Conservation (phyloP, 2,113 vertebrate genomes). For the Rhynchopsitta pachyrhyncha region DNA sequence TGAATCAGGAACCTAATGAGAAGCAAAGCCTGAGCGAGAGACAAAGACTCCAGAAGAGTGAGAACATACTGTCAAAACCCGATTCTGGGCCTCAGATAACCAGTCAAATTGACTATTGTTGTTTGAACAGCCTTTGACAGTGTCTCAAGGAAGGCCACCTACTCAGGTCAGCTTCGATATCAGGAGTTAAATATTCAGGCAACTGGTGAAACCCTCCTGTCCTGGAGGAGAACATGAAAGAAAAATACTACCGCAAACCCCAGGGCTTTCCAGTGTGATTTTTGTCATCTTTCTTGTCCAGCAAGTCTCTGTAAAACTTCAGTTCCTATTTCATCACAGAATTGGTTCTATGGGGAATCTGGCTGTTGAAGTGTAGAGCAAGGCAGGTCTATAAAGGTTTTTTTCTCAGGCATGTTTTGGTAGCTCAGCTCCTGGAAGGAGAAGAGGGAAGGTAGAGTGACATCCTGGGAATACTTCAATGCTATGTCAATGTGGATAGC, state of each 20-base stretch:
- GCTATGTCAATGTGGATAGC: not conserved
- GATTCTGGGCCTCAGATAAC: not conserved
- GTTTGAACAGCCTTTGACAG: not conserved
- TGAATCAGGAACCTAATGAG: not conserved
- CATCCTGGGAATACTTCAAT: not conserved
- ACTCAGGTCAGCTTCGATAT: not conserved
- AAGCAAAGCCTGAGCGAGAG: not conserved
- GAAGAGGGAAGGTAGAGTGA: not conserved
- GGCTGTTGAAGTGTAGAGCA: not conserved
- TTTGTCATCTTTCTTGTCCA: not conserved
- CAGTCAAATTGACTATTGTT: not conserved
- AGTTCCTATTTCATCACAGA: not conserved
- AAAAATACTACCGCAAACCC: not conserved
- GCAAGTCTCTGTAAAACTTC: not conserved
- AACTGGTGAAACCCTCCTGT: not conserved
- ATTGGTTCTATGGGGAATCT: not conserved
- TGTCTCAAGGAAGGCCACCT: not conserved
- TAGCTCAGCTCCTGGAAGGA: not conserved
- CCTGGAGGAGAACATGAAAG: not conserved
- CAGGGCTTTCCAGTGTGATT: not conserved
- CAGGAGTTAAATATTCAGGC: not conserved
- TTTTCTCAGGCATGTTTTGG: not conserved
- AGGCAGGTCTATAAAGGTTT: not conserved
- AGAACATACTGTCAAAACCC: not conserved
- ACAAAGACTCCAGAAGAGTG: not conserved